These are phyloP conservation scores for Siniperca knerii DNA, from an alignment of 2,113 vertebrate genomes.

Conservation along the genomic window DNA sequence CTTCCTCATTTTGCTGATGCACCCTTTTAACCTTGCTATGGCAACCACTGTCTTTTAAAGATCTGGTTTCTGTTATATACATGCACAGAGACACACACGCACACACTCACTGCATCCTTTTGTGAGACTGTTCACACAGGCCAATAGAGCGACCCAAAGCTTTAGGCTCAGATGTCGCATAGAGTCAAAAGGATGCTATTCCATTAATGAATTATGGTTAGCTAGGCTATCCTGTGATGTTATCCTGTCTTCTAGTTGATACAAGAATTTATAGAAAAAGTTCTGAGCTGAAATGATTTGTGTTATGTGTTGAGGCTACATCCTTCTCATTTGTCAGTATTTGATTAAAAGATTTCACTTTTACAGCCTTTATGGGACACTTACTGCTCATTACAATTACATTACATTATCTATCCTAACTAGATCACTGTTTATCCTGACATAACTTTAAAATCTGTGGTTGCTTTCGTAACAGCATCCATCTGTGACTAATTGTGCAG, in stretches of 20 bases:
- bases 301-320: background rate
- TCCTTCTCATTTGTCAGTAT: background rate
- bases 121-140: conserved; percentile 32
- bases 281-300: background rate
- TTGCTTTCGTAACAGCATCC: conserved; percentile 51
- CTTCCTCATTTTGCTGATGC: background rate
- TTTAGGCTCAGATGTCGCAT: conserved; percentile 29
- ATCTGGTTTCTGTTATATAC: conserved; percentile 13
- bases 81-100: background rate
- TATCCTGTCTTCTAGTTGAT: conserved; percentile 6
- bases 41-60: background rate
- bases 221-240: background rate
- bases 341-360: conserved; percentile 11
- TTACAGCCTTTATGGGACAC: background rate
- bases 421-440: conserved; percentile 31
- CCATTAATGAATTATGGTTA: conserved; percentile 1
- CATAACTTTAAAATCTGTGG: conserved; percentile 36
- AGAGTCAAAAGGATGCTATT: background rate
- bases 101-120: conserved; percentile 12
- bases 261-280: background rate
- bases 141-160: conserved; percentile 25
- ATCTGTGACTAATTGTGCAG: conserved; percentile 55
- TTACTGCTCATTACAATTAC: background rate
- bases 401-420: background rate
- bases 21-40: conserved; percentile 1